Evolutionary conservation across 2,797 vertebrate genomes (phyloP), one percentile per base, ranked within the genome.

Genomic region (Ctenopoma multispine): DNA sequence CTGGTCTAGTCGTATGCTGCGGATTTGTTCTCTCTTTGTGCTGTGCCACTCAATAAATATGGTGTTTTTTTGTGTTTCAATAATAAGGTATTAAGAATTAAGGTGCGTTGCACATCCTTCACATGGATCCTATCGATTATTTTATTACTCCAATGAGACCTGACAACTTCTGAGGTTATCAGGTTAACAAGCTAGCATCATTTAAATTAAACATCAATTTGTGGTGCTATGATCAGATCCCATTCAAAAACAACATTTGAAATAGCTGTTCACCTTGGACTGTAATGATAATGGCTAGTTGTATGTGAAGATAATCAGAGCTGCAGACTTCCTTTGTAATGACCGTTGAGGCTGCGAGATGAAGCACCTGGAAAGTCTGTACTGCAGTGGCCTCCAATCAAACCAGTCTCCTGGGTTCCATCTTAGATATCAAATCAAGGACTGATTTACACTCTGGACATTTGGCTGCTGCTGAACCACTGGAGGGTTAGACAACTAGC

Each of bases 271-370:
- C 18, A 48, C 36, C 54, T 15, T 29, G 24, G 23, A 31, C 41
- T 40, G 12, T 48, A 36, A 53, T 57, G 66, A 62, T 56, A 20
- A 70, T 34, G 14, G 63, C 27, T 13, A 4, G 17, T 38, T 46
- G 3, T 17, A 10, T 12, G 59, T 63, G 24, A 34, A 63, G 31
- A 36, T 24, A 31, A 20, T 67, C 41, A 72, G 47, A 68, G 48
- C 31, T 43, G 59, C 31, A 68, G 41, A 68, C 41, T 24, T 67
- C 23, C 29, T 70, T 23, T 18, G n/a, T 44, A 17, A 44, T 31
- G 18, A 58, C 48, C 47, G 23, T 1, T 21, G 7, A 29, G 47
- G 29, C 46, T 46, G 44, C 4, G 2, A 41, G 29, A 51, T 7
- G 1, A 51, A 20, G 17, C 48, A 47, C 20, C 18, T 51, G 17